These are phyloP conservation scores for Epinotia ramella DNA, from an alignment of 2,888 invertebrate genomes.

Conservation along the genomic window DNA sequence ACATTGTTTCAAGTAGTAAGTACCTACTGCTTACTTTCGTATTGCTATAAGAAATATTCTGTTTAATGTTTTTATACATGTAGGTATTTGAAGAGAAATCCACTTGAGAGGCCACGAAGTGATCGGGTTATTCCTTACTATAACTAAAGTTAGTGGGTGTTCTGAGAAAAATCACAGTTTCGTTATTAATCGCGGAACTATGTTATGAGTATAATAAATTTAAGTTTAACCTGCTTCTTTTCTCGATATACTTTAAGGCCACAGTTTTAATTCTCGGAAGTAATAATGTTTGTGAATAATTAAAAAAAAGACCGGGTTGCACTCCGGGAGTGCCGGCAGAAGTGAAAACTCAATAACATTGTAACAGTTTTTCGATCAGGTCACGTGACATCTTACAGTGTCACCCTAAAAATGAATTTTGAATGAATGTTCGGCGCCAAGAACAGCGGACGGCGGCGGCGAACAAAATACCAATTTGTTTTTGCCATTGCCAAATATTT, in stretches of 20 bases:
- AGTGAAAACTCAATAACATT: no score
- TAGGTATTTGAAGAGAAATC: neutral
- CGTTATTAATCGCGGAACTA: neutral
- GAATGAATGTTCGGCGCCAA: no score
- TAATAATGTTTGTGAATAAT: no score
- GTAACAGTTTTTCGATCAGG: no score
- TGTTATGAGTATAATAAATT: neutral
- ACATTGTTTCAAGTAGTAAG: conserved; percentile 27
- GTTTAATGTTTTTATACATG: neutral
- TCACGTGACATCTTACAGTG: no score
- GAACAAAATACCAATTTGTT: no score
- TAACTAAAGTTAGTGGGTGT: neutral
- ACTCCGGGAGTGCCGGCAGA: no score
- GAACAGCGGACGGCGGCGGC: no score
- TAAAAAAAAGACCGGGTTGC: no score
- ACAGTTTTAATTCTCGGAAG: neutral
- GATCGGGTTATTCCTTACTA: neutral
- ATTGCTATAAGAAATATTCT: neutral
- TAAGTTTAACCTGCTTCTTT: neutral
- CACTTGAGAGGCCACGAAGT: neutral
- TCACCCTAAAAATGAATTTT: no score
- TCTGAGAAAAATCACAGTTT: neutral
- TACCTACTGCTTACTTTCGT: conserved; percentile 17
- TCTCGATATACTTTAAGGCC: neutral
- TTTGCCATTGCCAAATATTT: no score